phyloP scores from a whole-genome alignment of 1,140 invertebrate species.

The Theocolax elegans region DNA sequence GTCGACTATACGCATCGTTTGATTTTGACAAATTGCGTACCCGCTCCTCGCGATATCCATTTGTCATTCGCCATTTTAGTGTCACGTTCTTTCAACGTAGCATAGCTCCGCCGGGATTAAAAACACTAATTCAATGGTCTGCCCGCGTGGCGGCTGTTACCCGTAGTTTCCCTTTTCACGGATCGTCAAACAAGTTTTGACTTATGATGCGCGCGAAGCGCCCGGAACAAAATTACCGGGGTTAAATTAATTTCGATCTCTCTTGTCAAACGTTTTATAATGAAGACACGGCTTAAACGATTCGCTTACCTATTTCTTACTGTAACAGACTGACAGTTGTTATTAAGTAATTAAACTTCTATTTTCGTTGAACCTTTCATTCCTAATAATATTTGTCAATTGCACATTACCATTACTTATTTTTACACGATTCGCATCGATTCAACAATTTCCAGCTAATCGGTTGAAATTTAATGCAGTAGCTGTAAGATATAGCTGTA shows the following conservation, averaged over 20 bases:
- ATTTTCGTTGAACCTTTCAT: too few relatives aligned
- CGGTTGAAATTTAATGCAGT: too few relatives aligned
- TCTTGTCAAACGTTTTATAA: neutral
- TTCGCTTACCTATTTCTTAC: neutral
- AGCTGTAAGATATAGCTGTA: too few relatives aligned
- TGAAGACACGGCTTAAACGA: neutral
- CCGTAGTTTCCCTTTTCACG: slow-evolving; percentile 25
- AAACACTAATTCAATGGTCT: slow-evolving; percentile 17
- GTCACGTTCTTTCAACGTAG: neutral
- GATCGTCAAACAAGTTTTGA: slow-evolving; percentile 23
- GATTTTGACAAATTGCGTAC: slow-evolving; percentile 43
- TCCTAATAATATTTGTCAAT: too few relatives aligned
- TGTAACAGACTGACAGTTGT: too few relatives aligned
- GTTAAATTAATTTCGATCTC: slow-evolving; percentile 15
- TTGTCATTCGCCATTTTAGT: slow-evolving; percentile 22
- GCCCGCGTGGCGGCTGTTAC: neutral
- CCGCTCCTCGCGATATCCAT: slow-evolving; percentile 13
- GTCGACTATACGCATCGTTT: slow-evolving; percentile 38
- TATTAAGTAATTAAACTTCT: too few relatives aligned
- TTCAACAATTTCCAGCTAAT: too few relatives aligned
- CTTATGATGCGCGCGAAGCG: slow-evolving; percentile 5
- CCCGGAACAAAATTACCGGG: slow-evolving; percentile 6
- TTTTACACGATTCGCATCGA: too few relatives aligned
- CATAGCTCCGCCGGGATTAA: slow-evolving; percentile 6
- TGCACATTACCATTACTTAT: too few relatives aligned